Evolutionary conservation across 2,888 invertebrate genomes (phyloP).

Genomic region (Pheosia tremula): DNA sequence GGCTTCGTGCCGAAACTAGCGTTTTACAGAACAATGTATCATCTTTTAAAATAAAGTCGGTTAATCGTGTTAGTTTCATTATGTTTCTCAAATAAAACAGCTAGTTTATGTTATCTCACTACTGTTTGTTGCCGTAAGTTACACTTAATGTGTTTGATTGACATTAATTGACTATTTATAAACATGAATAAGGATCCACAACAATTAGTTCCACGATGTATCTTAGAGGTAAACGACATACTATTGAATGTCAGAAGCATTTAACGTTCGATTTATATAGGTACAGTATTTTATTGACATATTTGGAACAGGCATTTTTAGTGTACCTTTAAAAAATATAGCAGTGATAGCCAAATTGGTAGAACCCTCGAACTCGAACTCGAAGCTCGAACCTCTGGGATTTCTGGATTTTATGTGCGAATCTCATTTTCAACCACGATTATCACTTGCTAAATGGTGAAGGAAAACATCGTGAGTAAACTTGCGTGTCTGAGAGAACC

Average conservation of each 20-base stretch:
- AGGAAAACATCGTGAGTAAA: no score
- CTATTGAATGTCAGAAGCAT: slow-evolving; percentile 32
- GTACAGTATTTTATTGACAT: slow-evolving; percentile 27
- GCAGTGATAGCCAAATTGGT: no score
- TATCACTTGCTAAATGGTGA: no score
- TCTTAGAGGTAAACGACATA: slow-evolving; percentile 31
- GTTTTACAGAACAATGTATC: slow-evolving; percentile 75
- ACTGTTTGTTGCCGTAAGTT: slow-evolving; percentile 34
- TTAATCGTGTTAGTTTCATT: slow-evolving; percentile 63
- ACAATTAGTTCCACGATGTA: slow-evolving; percentile 22
- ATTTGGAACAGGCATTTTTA: slow-evolving; percentile 20
- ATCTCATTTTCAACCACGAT: no score
- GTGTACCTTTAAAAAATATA: not conserved
- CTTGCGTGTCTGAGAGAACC: no score
- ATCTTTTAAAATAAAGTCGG: slow-evolving; percentile 69
- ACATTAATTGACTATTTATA: slow-evolving; percentile 38
- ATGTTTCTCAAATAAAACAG: slow-evolving; percentile 51
- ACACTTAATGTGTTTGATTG: slow-evolving; percentile 30
- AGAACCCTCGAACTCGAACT: no score
- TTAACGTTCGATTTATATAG: slow-evolving; percentile 25
- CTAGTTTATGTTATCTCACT: slow-evolving; percentile 39
- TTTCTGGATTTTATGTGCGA: no score
- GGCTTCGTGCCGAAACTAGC: slow-evolving; percentile 81
- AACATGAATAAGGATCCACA: slow-evolving; percentile 31
- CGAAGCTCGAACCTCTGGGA: no score